Base-by-base conservation (phyloP, 2,797 vertebrate species). In the Meda fulgida region DNA sequence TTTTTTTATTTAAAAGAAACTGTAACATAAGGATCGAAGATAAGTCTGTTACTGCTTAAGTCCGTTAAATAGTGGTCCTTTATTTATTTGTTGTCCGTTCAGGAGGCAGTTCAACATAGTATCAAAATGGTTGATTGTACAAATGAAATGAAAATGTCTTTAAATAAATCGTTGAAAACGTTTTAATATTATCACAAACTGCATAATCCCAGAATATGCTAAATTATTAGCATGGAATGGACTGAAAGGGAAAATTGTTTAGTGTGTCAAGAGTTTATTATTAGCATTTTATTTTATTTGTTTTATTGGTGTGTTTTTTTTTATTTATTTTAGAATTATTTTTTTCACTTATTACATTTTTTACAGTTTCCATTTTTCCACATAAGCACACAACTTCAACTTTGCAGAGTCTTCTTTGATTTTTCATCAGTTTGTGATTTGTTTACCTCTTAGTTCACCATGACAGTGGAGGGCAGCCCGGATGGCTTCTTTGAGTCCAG, bases 381-480 rank as follows among this genome's bases (percentile, higher is more conserved):
- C 53, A n/a, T 58, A n/a, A 55, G 53, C 3, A 58, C 21, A n/a
- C 53, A n/a, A n/a, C 21, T 58, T 58, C 53, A 58, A 58, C 10
- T n/a, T 65, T 65, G 11, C 5, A 29, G 23, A 60, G 55, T 58
- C 23, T 55, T 55, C 1, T 58, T 51, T 51, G 5, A 48, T 73
- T 29, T 51, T 51, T 31, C 3, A 26, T 71, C 6, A 43, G 40
- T 46, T 70, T 38, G 29, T 31, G 48, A 16, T 14, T 66, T 78
- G 58, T 29, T 3, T n/a, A 26, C 7, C 46, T 46, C 8, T 36
- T 65, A 18, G 60, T 67, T 58, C n/a, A 80, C 1, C 36, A 81
- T 87, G 84, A 84, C 78, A 29, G 38, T 34, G 16, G 80, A 83
- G 23, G 66, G 48, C 29, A 81, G 48, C 38, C 48, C 80, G 9